Conservation (phyloP, 2,797 vertebrate species). For the Coranthus polyacanthus region DNA sequence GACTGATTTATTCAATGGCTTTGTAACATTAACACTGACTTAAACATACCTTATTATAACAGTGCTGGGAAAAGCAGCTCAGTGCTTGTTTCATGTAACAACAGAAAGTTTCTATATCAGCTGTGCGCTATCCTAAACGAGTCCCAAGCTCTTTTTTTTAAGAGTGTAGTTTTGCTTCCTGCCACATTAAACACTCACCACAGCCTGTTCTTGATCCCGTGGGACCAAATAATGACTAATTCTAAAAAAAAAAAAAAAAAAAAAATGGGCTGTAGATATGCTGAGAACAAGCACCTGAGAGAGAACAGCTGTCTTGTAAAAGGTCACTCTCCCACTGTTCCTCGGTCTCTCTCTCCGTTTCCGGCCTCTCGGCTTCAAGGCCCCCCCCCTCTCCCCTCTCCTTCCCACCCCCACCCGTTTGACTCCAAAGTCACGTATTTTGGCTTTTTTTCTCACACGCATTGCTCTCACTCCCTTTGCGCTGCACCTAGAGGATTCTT, state of each 20-base stretch:
- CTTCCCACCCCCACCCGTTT: slow-evolving; percentile 84
- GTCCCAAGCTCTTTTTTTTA: slow-evolving; percentile 42
- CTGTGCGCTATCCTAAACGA: slow-evolving; percentile 26
- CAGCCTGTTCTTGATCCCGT: slow-evolving; percentile 83
- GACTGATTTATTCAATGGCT: too few species aligned
- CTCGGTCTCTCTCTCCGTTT: slow-evolving; percentile 69
- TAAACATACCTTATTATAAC: too few species aligned
- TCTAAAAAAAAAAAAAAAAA: slow-evolving; percentile 84
- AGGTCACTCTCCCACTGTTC: slow-evolving; percentile 80
- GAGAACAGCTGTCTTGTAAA: slow-evolving; percentile 95
- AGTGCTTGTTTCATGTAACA: slow-evolving; percentile 4
- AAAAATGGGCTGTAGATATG: slow-evolving; percentile 87
- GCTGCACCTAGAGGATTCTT: slow-evolving; percentile 95
- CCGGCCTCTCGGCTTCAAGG: slow-evolving; percentile 79
- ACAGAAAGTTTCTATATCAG: slow-evolving; percentile 33
- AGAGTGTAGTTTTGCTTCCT: slow-evolving; percentile 68
- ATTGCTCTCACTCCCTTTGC: slow-evolving; percentile 78
- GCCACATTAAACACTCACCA: slow-evolving; percentile 69
- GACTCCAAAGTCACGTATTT: slow-evolving; percentile 87
- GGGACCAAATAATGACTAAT: slow-evolving; percentile 93
- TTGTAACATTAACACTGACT: too few species aligned
- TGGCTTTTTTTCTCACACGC: slow-evolving; percentile 70
- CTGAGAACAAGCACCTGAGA: slow-evolving; percentile 96
- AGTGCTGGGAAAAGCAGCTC: too few species aligned
- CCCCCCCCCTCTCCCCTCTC: slow-evolving; percentile 65